Base-by-base conservation (phyloP, 2,888 invertebrate species). In the Chloroclystis v-ata region DNA sequence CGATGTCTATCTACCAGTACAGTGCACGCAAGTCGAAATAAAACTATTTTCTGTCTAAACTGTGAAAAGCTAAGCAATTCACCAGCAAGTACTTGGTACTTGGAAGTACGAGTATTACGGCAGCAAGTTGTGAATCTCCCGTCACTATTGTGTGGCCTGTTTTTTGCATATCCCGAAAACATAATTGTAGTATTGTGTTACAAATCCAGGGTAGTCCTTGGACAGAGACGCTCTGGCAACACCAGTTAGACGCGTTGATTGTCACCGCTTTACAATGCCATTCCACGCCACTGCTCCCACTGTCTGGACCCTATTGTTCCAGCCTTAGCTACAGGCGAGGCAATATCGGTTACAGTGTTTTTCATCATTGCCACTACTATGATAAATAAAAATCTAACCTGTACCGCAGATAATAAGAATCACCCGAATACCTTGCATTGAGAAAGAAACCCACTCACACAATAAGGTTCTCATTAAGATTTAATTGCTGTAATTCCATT, bases 161-260 rank as follows among this genome's bases (percentile, higher is more conserved):
- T 43, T 43, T 42, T 50, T 35, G 28, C 33, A 28, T 20, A 12
- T 3, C 20, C 11, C 26, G 37, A 50, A 46, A 46, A 43, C 9
- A 2, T n/a, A 41, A 50, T 54, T 43, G 39, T 47, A 33, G n/a
- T 20, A 1, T 26, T 26, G 26, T 26, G 26, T 26, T 26, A 26
- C 26, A 2, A 8, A 6, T 56, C 54, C 57, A 54, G 55, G 54
- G 38, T 33, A 43, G 65, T 67, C 65, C 64, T 63, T 66, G 69
- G 63, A 44, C 50, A 49, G 46, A 44, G 46, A 44, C 53, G 13
- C 43, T 56, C 59, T 53, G 54, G 57, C 43, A 35, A 46, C 56
- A 66, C 73, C 65, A 64, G 73, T 72, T 58, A 57, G 49, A 65
- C 73, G 50, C 63, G 58, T 42, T 37, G 47, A 35, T 39, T 37